These are phyloP conservation scores for Suricata suricatta DNA, from an alignment of 2,113 vertebrate species.

Conservation along the genomic window DNA sequence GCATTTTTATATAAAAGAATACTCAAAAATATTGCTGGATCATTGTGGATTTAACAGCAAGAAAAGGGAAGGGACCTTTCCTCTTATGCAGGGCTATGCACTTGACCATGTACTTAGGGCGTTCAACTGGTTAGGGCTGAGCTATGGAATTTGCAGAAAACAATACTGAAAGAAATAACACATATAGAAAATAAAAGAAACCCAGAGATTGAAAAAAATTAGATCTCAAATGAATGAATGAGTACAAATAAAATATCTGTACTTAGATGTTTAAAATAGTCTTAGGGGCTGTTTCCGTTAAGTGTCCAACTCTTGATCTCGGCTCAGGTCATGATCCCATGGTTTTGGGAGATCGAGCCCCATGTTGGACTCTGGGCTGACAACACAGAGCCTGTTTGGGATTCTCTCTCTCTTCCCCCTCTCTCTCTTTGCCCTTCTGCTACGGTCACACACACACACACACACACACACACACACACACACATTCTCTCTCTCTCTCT, in stretches of 20 bases:
- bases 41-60: not conserved
- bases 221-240: not conserved
- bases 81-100: not conserved
- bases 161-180: not conserved
- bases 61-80: not conserved
- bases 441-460: too few species aligned
- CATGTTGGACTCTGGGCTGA: too few species aligned
- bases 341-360: too few species aligned
- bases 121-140: not conserved
- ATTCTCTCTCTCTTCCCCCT: too few species aligned
- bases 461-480: too few species aligned
- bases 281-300: not conserved
- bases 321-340: too few species aligned
- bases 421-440: too few species aligned
- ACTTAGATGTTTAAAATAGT: not conserved
- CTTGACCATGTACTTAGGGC: not conserved
- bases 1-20: not conserved
- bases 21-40: not conserved
- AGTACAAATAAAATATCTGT: not conserved
- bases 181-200: constrained; percentile 16
- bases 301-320: too few species aligned
- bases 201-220: not conserved
- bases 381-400: too few species aligned
- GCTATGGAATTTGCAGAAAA: not conserved
- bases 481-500: too few species aligned